Evolutionary conservation across 92 coral and sea anemone genomes (phyloP).

Genomic region (Pocillopora meandrina): DNA sequence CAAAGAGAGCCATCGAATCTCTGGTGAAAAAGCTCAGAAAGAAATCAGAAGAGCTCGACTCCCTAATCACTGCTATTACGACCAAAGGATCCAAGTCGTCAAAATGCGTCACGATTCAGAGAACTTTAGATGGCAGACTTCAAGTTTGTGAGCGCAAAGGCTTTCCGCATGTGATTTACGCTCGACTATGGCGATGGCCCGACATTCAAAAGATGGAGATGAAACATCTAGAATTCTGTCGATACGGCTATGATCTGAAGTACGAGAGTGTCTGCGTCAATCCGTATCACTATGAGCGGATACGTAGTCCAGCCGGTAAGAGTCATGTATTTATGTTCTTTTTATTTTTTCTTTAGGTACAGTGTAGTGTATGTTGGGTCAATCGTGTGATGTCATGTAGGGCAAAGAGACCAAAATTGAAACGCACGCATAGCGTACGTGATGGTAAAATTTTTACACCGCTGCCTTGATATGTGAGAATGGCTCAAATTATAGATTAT

Average conservation of each 20-base stretch:
- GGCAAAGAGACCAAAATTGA: not conserved
- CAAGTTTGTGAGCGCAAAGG: constrained; percentile 99
- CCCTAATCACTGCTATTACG: constrained; percentile 91
- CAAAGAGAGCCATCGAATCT: constrained; percentile 99
- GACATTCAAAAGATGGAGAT: constrained; percentile 99
- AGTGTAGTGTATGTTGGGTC: constrained; percentile 22
- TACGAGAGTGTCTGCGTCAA: constrained; percentile 99
- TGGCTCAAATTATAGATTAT: constrained; percentile 3
- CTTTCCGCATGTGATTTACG: constrained; percentile 99
- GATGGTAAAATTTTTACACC: constrained; percentile 37
- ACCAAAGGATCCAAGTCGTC: constrained; percentile 95
- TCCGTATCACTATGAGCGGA: constrained; percentile 98
- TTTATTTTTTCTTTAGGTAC: no score
- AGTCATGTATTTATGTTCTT: not conserved
- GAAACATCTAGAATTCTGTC: constrained; percentile 98
- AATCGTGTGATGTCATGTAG: constrained; percentile 50
- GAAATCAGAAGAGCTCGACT: constrained; percentile 96
- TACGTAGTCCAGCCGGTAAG: constrained; percentile 95
- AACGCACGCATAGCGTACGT: constrained; percentile 45
- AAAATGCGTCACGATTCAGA: constrained; percentile 97
- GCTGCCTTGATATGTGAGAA: constrained; percentile 6
- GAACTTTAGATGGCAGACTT: constrained; percentile 97
- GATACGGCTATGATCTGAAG: constrained; percentile 97
- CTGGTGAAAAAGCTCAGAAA: constrained; percentile 96
- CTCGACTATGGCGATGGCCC: constrained; percentile 99